Percentiles rank a stretch among this genome's conserved stretches.
These are phyloP conservation scores for Gnathochromis pfefferi DNA, from an alignment of 2,113 vertebrate species.

Conservation along the genomic window DNA sequence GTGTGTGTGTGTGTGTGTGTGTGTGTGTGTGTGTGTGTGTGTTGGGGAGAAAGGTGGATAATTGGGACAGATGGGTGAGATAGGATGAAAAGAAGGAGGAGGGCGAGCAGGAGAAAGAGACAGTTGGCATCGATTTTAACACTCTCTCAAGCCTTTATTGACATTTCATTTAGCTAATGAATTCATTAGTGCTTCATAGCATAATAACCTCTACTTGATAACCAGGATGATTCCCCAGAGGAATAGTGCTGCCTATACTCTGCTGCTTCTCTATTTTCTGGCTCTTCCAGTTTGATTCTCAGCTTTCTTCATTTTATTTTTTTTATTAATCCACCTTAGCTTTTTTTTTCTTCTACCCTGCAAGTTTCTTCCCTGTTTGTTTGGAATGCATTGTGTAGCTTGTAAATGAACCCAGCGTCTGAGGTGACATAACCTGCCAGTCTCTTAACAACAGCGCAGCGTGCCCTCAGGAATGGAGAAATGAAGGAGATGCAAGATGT, in stretches of 20 bases:
- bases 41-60: conserved; percentile 35
- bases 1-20: neutral
- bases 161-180: conserved; percentile 69
- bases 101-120: conserved; percentile 5
- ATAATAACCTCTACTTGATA: conserved; percentile 63
- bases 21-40: neutral
- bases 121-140: conserved; percentile 57
- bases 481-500: neutral
- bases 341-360: neutral
- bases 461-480: neutral
- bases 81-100: conserved; percentile 28
- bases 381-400: conserved; percentile 22
- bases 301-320: neutral
- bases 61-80: conserved; percentile 58
- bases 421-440: conserved; percentile 35
- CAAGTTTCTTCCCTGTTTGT: conserved; percentile 14
- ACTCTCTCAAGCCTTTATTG: conserved; percentile 62
- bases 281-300: conserved; percentile 12
- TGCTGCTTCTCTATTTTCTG: conserved; percentile 2
- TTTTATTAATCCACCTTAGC: neutral
- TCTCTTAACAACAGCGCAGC: neutral
- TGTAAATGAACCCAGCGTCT: conserved; percentile 33
- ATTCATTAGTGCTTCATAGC: conserved; percentile 62
- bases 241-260: neutral
- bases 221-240: conserved; percentile 31